These are phyloP conservation scores for Panulirus ornatus DNA, from an alignment of 1,140 invertebrate species.

Conservation along the genomic window DNA sequence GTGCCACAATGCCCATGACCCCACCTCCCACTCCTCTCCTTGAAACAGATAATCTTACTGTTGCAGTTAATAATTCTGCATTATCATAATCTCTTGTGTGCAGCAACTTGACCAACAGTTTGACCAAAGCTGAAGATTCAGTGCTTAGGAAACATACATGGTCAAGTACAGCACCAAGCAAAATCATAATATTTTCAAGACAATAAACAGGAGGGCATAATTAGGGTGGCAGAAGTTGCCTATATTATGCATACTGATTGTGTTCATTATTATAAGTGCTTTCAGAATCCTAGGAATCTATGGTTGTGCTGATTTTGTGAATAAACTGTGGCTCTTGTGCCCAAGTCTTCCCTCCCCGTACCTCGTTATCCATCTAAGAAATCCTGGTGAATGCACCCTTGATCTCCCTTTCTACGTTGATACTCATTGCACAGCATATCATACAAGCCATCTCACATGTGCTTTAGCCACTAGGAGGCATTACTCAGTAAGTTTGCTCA, in stretches of 20 bases:
- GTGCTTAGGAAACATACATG: background rate
- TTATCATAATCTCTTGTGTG: background rate
- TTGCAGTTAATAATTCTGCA: conserved; percentile 14
- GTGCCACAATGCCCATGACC: conserved; percentile 33
- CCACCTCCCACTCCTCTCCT: conserved; percentile 51
- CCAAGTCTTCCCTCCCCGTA: conserved; percentile 44
- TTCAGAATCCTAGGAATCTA: conserved; percentile 38
- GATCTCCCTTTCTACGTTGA: conserved; percentile 8
- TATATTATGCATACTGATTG: conserved; percentile 43
- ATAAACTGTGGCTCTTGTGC: conserved; percentile 42
- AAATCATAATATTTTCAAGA: background rate
- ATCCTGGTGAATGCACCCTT: background rate
- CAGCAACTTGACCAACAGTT: background rate
- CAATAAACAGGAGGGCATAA: background rate
- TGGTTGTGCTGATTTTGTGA: conserved; percentile 47
- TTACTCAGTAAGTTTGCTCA: conserved; percentile 25
- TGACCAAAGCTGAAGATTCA: background rate
- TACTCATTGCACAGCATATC: conserved; percentile 5
- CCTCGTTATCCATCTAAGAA: background rate
- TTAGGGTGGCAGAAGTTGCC: conserved; percentile 31
- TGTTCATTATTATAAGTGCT: conserved; percentile 62
- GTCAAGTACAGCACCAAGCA: background rate
- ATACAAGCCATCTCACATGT: conserved; percentile 15
- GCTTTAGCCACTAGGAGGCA: conserved; percentile 31
- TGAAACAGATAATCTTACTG: conserved; percentile 25